Evolutionary conservation across 2,888 invertebrate species (phyloP), one percentile per base, ranked within the genome.

Genomic region (Leucophenga maculata): DNA sequence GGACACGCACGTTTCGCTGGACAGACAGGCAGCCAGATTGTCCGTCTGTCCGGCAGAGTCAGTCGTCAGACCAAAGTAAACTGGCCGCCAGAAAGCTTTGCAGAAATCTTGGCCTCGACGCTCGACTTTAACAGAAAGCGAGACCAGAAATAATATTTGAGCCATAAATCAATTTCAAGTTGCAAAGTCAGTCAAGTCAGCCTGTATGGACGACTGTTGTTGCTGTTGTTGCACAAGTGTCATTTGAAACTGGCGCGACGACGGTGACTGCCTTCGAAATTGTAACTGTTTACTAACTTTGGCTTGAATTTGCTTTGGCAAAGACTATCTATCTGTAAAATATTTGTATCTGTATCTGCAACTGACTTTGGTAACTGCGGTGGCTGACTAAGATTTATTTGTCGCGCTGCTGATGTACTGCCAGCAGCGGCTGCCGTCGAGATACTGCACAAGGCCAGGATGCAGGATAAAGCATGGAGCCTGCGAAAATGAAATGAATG

Each of bases 391-490:
- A 83, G 84, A 83, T 83, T 84, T 84, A 83, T 83, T 83, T 81
- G 81, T 78, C 76, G 76, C 77, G 74, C 75, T 75, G 73, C 75
- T 74, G 72, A 60, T 79, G 83, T 75, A 86, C 86, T 87, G 85
- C 82, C 85, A 83, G 83, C 84, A 85, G 83, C 87, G 86, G 83
- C 87, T 87, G 86, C 84, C 86, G 85, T 80, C 81, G 83, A 79
- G 79, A 80, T 79, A 86, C 86, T 86, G 86, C 84, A 85, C 85
- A 79, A 85, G 83, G 81, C 80, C 85, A 82, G 77, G 77, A 73
- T 78, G 74, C 86, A 86, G 87, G 87, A 86, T 84, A 85, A 85
- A 81, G 86, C 86, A 86, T 83, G 87, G 86, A 87, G 87, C 87
- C 86, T 86, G 85, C 72, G 75, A 72, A 59, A 22, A 55, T 13